Evolutionary conservation across 2,888 invertebrate genomes (phyloP).

Genomic region (Suillia variegata): DNA sequence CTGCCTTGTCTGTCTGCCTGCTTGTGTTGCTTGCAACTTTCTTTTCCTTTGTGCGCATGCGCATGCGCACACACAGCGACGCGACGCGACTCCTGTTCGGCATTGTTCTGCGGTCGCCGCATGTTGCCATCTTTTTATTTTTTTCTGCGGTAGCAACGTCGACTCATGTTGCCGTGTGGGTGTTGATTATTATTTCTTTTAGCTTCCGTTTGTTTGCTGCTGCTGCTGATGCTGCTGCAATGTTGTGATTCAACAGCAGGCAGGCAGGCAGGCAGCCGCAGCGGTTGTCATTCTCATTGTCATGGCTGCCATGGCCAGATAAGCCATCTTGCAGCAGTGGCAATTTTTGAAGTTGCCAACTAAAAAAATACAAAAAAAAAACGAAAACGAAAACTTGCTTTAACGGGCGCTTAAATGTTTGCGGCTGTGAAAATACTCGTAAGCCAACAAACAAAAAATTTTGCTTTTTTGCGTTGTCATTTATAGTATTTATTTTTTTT

Average conservation of each 20-base stretch:
- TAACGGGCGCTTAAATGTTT: background rate
- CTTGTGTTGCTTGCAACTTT: background rate
- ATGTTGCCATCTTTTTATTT: too few species aligned
- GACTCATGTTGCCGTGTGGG: constrained; percentile 13
- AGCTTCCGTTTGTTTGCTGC: constrained; percentile 19
- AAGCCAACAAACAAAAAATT: too few species aligned
- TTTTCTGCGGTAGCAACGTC: background rate
- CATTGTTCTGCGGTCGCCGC: background rate
- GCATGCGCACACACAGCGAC: too few species aligned
- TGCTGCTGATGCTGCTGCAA: background rate
- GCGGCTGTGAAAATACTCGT: background rate
- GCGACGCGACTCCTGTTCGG: background rate
- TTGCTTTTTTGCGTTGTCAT: background rate
- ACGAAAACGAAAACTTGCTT: background rate
- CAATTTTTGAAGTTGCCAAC: too few species aligned
- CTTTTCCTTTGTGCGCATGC: background rate
- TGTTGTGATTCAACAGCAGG: background rate
- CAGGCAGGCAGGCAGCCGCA: constrained; percentile 7
- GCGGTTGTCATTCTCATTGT: constrained; percentile 8
- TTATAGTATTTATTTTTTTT: background rate
- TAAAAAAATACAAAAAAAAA: background rate
- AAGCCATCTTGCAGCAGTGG: constrained; percentile 7
- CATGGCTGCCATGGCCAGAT: constrained; percentile 1
- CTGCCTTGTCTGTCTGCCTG: too few species aligned
- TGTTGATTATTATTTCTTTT: constrained; percentile 19